Base-by-base conservation (phyloP, 2,797 vertebrate genomes). In the Sciurus carolinensis region DNA sequence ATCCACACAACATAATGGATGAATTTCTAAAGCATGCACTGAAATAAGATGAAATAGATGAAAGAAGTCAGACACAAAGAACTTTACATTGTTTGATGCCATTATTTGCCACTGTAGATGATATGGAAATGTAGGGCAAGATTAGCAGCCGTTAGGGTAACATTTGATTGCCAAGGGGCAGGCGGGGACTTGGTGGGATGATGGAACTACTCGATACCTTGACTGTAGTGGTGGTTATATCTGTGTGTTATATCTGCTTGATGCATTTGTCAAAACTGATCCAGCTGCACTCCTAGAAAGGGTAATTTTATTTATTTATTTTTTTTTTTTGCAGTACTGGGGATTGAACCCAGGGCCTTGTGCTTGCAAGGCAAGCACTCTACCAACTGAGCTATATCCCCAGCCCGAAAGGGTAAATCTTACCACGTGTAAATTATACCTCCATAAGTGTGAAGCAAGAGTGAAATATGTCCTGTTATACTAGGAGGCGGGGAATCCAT, bases 41-140 rank as follows among this genome's bases (percentile, higher is more conserved):
- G 90, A 95, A 92, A 79, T 79, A 66, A 7, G 3, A 52, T 52
- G 52, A 52, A 54, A 20, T 54, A 20, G 83, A 36, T 71, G 15
- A 91, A 91, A 87, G 57, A 77, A 89, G 77, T 91, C 79, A 89
- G 67, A 94, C 18, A 82, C 30, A 77, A 57, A 96, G 66, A 24
- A 82, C 79, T 42, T 5, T 2, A 71, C 66, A 12, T 9, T 75
- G 12, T 75, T 44, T 71, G 42, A 71, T 47, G 64, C 66, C 39
- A 87, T 87, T 57, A 86, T 18, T 11, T 62, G 30, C 67, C 47
- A 88, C 42, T 96, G 84, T 59, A 76, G 84, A 79, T 94, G 95
- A 76, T 66, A n/a, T 36, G 36, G 44, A 54, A 81, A 30, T 20
- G 15, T 30, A 62, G 44, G 33, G 75, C 67, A 2, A 62, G 39